Conservation (phyloP, 2,888 invertebrate genomes). For the Eupelmus urozonus region DNA sequence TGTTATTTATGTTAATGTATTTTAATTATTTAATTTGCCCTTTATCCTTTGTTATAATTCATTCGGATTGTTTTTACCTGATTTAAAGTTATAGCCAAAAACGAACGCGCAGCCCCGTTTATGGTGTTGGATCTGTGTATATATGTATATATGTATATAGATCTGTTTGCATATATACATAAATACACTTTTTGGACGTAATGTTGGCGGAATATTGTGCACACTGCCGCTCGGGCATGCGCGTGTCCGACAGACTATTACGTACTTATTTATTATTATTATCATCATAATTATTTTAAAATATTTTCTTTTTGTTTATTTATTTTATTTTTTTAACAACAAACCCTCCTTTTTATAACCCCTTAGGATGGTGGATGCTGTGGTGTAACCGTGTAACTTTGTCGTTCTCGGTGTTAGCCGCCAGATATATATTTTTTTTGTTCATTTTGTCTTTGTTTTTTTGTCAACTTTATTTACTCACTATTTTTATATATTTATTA, state of each 20-base stretch:
- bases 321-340: neutral
- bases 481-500: conserved; percentile 51
- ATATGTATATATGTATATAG: too few species aligned
- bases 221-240: conserved; percentile 57
- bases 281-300: too few species aligned
- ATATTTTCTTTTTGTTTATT: conserved; percentile 4
- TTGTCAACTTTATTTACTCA: conserved; percentile 52
- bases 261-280: conserved; percentile 12
- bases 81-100: conserved; percentile 49
- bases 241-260: conserved; percentile 40
- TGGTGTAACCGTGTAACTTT: conserved; percentile 77
- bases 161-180: too few species aligned
- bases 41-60: too few species aligned
- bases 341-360: conserved; percentile 55
- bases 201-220: conserved; percentile 57
- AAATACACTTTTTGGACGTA: conserved; percentile 68
- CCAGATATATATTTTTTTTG: conserved; percentile 71
- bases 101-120: conserved; percentile 66
- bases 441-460: conserved; percentile 61
- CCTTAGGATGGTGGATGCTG: conserved; percentile 76
- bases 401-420: conserved; percentile 77
- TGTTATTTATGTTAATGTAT: conserved; percentile 7
- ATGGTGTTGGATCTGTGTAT: conserved; percentile 71
- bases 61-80: conserved; percentile 35
- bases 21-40: neutral